Evolutionary conservation across 2,888 invertebrate species (phyloP).

Genomic region (Vesta saturnalis): DNA sequence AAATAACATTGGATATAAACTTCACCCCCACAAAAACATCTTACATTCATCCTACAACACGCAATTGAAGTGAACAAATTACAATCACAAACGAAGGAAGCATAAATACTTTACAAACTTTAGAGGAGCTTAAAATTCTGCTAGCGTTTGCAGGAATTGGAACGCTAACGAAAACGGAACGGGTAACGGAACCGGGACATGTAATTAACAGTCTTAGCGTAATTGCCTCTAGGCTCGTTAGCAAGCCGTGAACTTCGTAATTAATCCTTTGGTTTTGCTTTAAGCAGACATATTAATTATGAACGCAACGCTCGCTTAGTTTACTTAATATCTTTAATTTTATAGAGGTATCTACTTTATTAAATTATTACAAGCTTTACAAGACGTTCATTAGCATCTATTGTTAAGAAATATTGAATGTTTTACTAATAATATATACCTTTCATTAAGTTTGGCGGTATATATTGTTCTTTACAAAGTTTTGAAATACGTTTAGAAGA

Average conservation of each 20-base stretch:
- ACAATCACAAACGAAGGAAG: slow-evolving; percentile 43
- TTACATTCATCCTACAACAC: slow-evolving; percentile 23
- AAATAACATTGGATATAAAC: slow-evolving; percentile 14
- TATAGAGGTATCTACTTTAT: slow-evolving; percentile 46
- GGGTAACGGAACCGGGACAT: slow-evolving; percentile 45
- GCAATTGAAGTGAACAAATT: slow-evolving; percentile 34
- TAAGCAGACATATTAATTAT: slow-evolving; percentile 63
- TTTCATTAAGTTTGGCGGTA: background rate
- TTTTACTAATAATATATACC: slow-evolving; percentile 10
- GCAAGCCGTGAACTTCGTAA: slow-evolving; percentile 66
- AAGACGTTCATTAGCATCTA: slow-evolving; percentile 43
- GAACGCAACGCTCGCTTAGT: slow-evolving; percentile 56
- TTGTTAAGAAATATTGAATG: slow-evolving; percentile 16
- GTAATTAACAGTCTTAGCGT: slow-evolving; percentile 65
- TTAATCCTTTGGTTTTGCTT: slow-evolving; percentile 64
- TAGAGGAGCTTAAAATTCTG: slow-evolving; percentile 49
- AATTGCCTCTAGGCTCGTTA: slow-evolving; percentile 65
- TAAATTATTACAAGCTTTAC: slow-evolving; percentile 50
- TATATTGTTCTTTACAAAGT: background rate
- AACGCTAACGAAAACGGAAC: slow-evolving; percentile 39
- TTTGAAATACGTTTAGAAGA: background rate
- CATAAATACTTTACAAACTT: slow-evolving; percentile 56
- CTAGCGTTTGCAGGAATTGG: slow-evolving; percentile 36
- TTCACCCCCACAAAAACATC: slow-evolving; percentile 19
- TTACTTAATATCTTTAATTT: slow-evolving; percentile 47